These are phyloP conservation scores for Aspidapion aeneum DNA, from an alignment of 2,888 invertebrate species.

Conservation along the genomic window DNA sequence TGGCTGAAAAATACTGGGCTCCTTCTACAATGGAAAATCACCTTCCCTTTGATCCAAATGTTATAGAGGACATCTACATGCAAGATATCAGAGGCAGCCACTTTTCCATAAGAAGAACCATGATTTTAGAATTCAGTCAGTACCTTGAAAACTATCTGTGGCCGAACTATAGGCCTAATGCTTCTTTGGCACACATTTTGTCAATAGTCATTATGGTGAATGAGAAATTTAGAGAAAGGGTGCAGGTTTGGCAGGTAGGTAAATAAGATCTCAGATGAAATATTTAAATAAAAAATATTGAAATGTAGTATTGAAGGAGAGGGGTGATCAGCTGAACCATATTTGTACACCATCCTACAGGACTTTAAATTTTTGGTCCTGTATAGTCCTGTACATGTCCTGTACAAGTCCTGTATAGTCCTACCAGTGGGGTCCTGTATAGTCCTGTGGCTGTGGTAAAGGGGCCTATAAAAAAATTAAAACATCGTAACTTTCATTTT, in stretches of 20 bases:
- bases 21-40: slow-evolving; percentile 74
- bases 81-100: slow-evolving; percentile 83
- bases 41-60: slow-evolving; percentile 68
- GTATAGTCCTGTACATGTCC: too few species aligned
- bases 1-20: slow-evolving; percentile 92
- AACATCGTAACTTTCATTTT: too few species aligned
- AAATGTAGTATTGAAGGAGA: too few species aligned
- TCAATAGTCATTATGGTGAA: slow-evolving; percentile 98
- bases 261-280: not conserved
- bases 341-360: too few species aligned
- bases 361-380: too few species aligned
- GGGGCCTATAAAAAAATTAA: too few species aligned
- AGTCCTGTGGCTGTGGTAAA: too few species aligned
- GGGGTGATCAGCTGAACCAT: too few species aligned
- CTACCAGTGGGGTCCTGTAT: too few species aligned
- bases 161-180: slow-evolving; percentile 86
- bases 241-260: slow-evolving; percentile 89
- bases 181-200: slow-evolving; percentile 86
- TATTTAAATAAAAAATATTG: not conserved
- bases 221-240: slow-evolving; percentile 96
- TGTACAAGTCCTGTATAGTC: too few species aligned
- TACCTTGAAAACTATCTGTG: slow-evolving; percentile 96
- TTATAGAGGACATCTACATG: slow-evolving; percentile 86
- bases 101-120: slow-evolving; percentile 84
- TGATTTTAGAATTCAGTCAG: slow-evolving; percentile 96